phyloP scores from a whole-genome alignment of 2,888 invertebrate species.

The Xylophagus ater region DNA sequence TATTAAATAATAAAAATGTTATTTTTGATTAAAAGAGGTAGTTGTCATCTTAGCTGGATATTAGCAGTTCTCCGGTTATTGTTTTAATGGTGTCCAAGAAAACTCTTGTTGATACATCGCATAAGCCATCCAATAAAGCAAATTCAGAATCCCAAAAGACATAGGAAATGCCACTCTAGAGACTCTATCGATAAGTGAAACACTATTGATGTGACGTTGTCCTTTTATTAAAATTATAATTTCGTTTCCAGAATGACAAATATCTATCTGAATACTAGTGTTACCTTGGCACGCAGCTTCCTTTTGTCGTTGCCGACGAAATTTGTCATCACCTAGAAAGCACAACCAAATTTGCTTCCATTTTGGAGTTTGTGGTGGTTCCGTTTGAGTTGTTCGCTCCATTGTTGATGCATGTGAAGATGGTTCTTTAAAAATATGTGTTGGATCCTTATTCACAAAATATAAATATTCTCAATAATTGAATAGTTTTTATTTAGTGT shows the following conservation, averaged over 20 bases:
- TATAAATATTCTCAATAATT: not conserved
- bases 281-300: conserved; percentile 46
- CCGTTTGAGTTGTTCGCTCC: conserved; percentile 77
- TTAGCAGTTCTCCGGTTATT: conserved; percentile 10
- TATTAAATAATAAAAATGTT: too few species aligned
- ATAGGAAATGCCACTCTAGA: conserved; percentile 75
- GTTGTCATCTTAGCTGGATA: too few species aligned
- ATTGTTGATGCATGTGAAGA: conserved; percentile 49
- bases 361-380: conserved; percentile 55
- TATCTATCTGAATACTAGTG: not conserved
- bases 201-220: conserved; percentile 67
- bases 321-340: conserved; percentile 64
- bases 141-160: conserved; percentile 73
- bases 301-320: conserved; percentile 58
- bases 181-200: conserved; percentile 72
- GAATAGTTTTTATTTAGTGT: too few species aligned
- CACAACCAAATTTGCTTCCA: conserved; percentile 75
- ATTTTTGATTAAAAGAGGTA: too few species aligned
- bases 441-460: conserved; percentile 38
- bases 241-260: not conserved
- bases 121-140: conserved; percentile 83
- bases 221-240: conserved; percentile 15
- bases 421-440: conserved; percentile 33
- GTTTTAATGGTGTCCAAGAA: conserved; percentile 24
- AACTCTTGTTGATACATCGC: conserved; percentile 66